These are phyloP conservation scores for Leucoma salicis DNA, from an alignment of 2,888 invertebrate genomes.

Conservation along the genomic window DNA sequence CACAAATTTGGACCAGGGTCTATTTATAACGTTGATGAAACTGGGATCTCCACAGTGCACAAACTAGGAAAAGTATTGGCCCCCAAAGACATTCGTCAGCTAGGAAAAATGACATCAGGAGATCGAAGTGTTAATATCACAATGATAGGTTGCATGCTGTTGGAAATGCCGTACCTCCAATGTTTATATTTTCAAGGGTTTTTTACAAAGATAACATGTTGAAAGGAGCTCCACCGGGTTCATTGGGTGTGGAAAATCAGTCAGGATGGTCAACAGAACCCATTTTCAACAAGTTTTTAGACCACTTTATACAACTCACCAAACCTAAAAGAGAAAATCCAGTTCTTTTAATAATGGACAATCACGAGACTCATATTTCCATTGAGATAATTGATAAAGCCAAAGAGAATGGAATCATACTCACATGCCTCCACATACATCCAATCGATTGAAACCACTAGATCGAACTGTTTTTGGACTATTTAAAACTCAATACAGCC, in stretches of 20 bases:
- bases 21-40: too few relatives aligned
- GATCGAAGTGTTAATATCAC: too few relatives aligned
- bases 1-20: too few relatives aligned
- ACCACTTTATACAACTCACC: conserved; percentile 17
- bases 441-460: conserved; percentile 15
- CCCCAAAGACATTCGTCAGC: too few relatives aligned
- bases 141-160: too few relatives aligned
- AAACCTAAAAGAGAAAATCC: conserved; percentile 18
- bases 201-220: conserved; percentile 25
- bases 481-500: conserved; percentile 21
- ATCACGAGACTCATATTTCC: conserved; percentile 42
- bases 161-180: too few relatives aligned
- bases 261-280: conserved; percentile 40
- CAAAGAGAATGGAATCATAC: conserved; percentile 26
- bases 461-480: conserved; percentile 27
- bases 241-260: conserved; percentile 23
- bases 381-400: conserved; percentile 32
- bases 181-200: too few relatives aligned
- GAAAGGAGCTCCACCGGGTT: conserved; percentile 15
- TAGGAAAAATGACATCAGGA: too few relatives aligned
- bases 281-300: conserved; percentile 14
- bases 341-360: conserved; percentile 36
- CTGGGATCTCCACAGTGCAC: too few relatives aligned
- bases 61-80: too few relatives aligned
- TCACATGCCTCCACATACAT: conserved; percentile 9